Conservation (phyloP, 2,797 vertebrate genomes). For the Notamacropus eugenii region DNA sequence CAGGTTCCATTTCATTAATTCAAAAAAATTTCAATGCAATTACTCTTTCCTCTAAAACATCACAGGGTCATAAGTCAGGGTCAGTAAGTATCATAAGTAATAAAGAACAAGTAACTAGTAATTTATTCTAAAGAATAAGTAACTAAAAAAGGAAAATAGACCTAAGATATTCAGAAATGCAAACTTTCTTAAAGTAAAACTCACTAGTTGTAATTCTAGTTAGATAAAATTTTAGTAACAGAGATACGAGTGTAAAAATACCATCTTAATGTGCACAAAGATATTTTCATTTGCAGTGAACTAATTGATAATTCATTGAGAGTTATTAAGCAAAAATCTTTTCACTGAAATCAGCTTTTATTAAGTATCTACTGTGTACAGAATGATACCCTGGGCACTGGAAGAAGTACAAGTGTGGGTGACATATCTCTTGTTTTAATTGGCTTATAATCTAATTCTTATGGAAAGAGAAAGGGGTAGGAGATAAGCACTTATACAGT, state of each 20-base stretch:
- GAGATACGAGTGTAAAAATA: neutral
- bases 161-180: slow-evolving; percentile 22
- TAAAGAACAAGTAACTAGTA: neutral
- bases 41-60: slow-evolving; percentile 45
- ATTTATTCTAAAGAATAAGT: too few relatives aligned
- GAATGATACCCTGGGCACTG: neutral
- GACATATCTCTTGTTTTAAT: neutral
- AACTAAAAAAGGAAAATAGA: slow-evolving; percentile 36
- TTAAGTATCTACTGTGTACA: neutral
- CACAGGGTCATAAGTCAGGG: slow-evolving; percentile 42
- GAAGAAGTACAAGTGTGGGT: neutral
- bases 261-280: neutral
- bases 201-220: neutral
- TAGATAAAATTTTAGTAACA: neutral
- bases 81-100: slow-evolving; percentile 39
- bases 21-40: slow-evolving; percentile 45
- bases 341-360: neutral
- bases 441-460: neutral
- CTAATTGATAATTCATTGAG: neutral
- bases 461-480: neutral
- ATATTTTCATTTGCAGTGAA: neutral
- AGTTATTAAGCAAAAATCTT: neutral
- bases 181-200: slow-evolving; percentile 18
- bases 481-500: neutral
- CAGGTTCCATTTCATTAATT: slow-evolving; percentile 60